Evolutionary conservation across 2,888 invertebrate species (phyloP).

Genomic region (Glaucopsyche alexis): DNA sequence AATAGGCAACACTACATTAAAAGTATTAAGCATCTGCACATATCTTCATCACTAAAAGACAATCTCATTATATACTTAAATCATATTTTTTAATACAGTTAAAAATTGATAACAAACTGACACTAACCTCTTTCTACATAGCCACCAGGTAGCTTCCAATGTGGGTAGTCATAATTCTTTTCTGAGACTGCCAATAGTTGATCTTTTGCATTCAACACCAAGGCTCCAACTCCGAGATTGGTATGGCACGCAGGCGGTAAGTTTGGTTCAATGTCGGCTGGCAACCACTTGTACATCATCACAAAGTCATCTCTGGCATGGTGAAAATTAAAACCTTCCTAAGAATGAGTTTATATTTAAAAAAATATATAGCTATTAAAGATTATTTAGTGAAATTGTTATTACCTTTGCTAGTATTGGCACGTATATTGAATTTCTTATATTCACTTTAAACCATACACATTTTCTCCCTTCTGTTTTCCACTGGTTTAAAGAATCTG

Average conservation of each 20-base stretch:
- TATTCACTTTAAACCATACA: constrained; percentile 90
- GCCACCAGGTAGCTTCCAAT: constrained; percentile 97
- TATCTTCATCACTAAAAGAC: no score
- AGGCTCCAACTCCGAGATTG: constrained; percentile 88
- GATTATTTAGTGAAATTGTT: constrained; percentile 10
- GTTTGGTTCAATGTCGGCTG: constrained; percentile 79
- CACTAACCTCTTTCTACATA: constrained; percentile 89
- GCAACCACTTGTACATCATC: constrained; percentile 91
- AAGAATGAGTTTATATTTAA: constrained; percentile 47
- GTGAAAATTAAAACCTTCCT: constrained; percentile 93
- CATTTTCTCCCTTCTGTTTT: constrained; percentile 81
- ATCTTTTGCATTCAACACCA: constrained; percentile 87
- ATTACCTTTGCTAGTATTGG: constrained; percentile 85
- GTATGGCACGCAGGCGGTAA: constrained; percentile 90
- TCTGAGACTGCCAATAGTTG: constrained; percentile 91
- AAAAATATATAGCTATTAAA: constrained; percentile 20
- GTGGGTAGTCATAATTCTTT: constrained; percentile 80
- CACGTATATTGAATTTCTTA: constrained; percentile 84
- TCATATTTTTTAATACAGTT: neutral
- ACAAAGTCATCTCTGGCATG: constrained; percentile 91
- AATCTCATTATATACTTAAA: no score
- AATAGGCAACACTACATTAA: no score
- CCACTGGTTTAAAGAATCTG: constrained; percentile 88
- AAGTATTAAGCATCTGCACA: no score
- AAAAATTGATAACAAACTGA: neutral